A percentile compares a stretch with the other conserved stretches of the same genome.
These are phyloP conservation scores for Willowsia nigromaculata DNA, from an alignment of 2,888 invertebrate species.

Conservation along the genomic window DNA sequence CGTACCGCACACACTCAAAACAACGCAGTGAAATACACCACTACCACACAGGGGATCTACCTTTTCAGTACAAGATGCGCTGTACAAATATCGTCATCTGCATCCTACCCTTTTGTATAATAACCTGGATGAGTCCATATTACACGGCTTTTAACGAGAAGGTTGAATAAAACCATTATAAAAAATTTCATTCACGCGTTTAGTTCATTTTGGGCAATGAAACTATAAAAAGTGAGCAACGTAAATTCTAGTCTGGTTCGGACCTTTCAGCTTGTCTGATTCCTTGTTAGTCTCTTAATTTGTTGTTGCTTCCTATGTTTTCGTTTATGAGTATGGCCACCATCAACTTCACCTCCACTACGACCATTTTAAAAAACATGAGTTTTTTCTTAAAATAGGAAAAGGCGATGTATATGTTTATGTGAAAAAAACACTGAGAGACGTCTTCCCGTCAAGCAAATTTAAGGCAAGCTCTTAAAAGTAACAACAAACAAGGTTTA, in stretches of 20 bases:
- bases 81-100: neutral
- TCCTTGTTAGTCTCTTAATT: constrained; percentile 28
- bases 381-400: neutral
- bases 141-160: neutral
- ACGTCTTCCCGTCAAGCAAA: constrained; percentile 35
- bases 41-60: neutral
- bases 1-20: neutral
- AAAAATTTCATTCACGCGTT: neutral
- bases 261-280: constrained; percentile 21
- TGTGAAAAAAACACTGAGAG: neutral
- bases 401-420: neutral
- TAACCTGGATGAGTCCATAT: constrained; percentile 10
- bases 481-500: constrained; percentile 36
- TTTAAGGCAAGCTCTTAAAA: constrained; percentile 38
- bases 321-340: constrained; percentile 51
- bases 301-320: constrained; percentile 16
- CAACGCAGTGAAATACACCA: neutral
- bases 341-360: neutral
- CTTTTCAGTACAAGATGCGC: too few species aligned
- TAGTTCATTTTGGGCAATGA: constrained; percentile 46
- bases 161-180: too few species aligned
- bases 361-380: neutral
- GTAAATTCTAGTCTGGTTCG: neutral
- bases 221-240: constrained; percentile 22
- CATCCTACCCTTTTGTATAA: neutral